phyloP scores from a whole-genome alignment of 2,113 vertebrate species.

The Colossoma macropomum region DNA sequence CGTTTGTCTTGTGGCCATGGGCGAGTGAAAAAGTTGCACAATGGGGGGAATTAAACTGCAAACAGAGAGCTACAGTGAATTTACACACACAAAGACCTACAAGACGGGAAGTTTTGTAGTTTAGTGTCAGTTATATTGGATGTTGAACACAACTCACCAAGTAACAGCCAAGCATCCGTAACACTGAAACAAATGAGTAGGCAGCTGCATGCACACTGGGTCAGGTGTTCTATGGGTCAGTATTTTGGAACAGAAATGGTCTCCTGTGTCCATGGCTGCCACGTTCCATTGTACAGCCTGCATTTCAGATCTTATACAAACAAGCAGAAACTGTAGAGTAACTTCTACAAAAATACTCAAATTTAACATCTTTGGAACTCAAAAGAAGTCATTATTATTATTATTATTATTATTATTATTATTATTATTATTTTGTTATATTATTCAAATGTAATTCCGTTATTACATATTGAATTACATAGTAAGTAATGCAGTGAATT shows the following conservation, averaged over 20 bases:
- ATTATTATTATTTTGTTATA: too few species aligned
- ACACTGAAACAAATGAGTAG: not conserved
- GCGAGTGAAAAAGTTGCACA: slow-evolving; percentile 31
- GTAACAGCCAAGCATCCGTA: slow-evolving; percentile 27
- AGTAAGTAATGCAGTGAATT: too few species aligned
- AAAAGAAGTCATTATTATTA: not conserved
- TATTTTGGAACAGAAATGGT: not conserved
- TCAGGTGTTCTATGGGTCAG: not conserved
- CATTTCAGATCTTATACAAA: not conserved
- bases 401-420: too few species aligned
- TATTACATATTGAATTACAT: not conserved
- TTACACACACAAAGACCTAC: slow-evolving; percentile 9
- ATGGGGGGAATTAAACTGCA: slow-evolving; percentile 22
- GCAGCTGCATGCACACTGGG: not conserved
- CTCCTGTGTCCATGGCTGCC: not conserved
- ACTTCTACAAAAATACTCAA: not conserved
- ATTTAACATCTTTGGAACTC: not conserved
- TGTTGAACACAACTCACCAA: slow-evolving; percentile 5
- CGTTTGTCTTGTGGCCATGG: slow-evolving; percentile 8
- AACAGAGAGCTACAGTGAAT: slow-evolving; percentile 1
- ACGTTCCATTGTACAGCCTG: not conserved
- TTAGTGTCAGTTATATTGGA: not conserved
- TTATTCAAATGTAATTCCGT: too few species aligned
- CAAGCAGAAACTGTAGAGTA: not conserved
- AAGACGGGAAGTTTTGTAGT: slow-evolving; percentile 13